Base-by-base conservation (phyloP, 2,797 vertebrate genomes). In the Onychomys torridus region DNA sequence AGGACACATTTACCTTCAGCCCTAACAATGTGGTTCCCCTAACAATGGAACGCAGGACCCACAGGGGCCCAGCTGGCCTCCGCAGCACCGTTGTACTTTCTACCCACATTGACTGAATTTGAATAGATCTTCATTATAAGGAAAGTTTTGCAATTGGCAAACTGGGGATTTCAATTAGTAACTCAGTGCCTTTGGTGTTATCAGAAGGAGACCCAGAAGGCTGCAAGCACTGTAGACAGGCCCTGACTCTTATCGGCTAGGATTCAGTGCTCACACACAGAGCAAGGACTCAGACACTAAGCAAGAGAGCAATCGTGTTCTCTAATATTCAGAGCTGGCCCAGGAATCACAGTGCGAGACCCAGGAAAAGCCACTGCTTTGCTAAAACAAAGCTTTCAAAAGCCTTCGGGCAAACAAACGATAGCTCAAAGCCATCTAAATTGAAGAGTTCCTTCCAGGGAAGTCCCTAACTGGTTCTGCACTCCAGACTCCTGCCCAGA, bases 161-260 rank as follows among this genome's bases (percentile, higher is more conserved):
- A 29, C 43, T 71, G 67, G 17, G 77, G n/a, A 14, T 89, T 37
- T 69, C 55, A 17, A 3, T 27, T 17, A 37, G 37, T 63, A 83
- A 71, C 27, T 52, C 29, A 57, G 19, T 40, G 37, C 23, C 69
- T 8, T 3, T 14, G 23, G 21, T 4, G 2, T 17, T 79, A 63
- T 49, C n/a, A 16, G 37, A 89, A 40, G 21, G 77, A 89, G 11
- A 6, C 25, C n/a, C 4, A 34, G 27, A 52, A 6, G 4, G 0
- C 21, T 4, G 0, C 17, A 5, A 29, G 14, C 1, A 10, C 34
- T 21, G 32, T 9, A 0, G 9, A 7, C 67, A 32, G 49, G 52
- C 23, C 19, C 0, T 73, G 43, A 19, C 34, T 43, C 25, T 25
- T 12, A 4, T 11, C 16, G 29, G 14, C 46, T 63, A 6, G 23